Evolutionary conservation across 2,888 invertebrate species (phyloP).

Genomic region (Apamea epomidion): DNA sequence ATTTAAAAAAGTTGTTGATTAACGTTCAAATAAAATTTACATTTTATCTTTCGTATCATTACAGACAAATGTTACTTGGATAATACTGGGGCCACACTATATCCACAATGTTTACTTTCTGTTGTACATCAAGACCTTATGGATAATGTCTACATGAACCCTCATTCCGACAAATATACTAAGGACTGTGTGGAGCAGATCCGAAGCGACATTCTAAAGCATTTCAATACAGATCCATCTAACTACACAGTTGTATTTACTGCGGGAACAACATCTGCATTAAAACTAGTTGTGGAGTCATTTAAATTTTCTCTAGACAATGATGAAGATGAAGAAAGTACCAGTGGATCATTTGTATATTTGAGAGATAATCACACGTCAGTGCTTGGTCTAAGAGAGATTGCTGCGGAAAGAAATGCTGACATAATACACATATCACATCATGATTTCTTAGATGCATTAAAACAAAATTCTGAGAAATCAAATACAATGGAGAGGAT

Average conservation of each 20-base stretch:
- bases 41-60: conserved; percentile 58
- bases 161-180: conserved; percentile 96
- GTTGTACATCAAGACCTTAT: conserved; percentile 92
- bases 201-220: conserved; percentile 95
- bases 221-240: conserved; percentile 95
- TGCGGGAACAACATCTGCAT: conserved; percentile 96
- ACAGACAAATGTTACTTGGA: conserved; percentile 95
- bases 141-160: conserved; percentile 96
- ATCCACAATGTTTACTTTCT: conserved; percentile 94
- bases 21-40: background rate
- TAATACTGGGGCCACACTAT: conserved; percentile 96
- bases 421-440: conserved; percentile 91
- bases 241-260: conserved; percentile 98
- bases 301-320: conserved; percentile 91
- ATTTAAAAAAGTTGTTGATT: background rate
- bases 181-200: conserved; percentile 96
- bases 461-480: conserved; percentile 59
- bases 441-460: conserved; percentile 88
- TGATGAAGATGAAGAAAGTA: conserved; percentile 65
- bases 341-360: conserved; percentile 93
- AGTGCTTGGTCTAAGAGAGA: conserved; percentile 97
- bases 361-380: conserved; percentile 98
- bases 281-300: conserved; percentile 95
- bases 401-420: conserved; percentile 90
- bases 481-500: conserved; percentile 62